These are phyloP conservation scores for Andrena minutula DNA, from an alignment of 2,888 invertebrate genomes.

Conservation along the genomic window DNA sequence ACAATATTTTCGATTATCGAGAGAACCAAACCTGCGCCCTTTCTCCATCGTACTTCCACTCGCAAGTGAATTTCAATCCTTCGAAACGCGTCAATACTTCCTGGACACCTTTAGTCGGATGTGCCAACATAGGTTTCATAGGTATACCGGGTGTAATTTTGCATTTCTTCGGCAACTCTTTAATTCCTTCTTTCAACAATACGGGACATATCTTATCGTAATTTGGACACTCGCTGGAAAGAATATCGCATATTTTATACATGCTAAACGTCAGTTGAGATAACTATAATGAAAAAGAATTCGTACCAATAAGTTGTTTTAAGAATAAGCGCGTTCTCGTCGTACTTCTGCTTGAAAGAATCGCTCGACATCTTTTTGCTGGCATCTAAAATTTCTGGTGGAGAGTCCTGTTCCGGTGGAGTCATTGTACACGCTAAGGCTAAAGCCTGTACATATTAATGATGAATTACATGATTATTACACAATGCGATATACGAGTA, in stretches of 20 bases:
- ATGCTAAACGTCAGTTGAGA: not conserved
- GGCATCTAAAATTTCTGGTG: slow-evolving; percentile 88
- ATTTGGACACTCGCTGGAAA: slow-evolving; percentile 95
- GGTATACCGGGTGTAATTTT: slow-evolving; percentile 96
- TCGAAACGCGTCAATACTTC: slow-evolving; percentile 94
- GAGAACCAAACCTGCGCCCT: slow-evolving; percentile 92
- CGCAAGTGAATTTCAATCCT: slow-evolving; percentile 96
- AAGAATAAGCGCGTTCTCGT: slow-evolving; percentile 90
- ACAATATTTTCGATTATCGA: not conserved
- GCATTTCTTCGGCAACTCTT: slow-evolving; percentile 91
- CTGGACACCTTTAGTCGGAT: slow-evolving; percentile 97
- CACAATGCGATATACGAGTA: not conserved
- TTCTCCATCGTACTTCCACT: slow-evolving; percentile 99
- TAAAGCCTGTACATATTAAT: slow-evolving; percentile 88
- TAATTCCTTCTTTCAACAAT: slow-evolving; percentile 91
- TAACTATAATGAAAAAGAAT: not conserved
- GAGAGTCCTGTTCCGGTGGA: slow-evolving; percentile 90
- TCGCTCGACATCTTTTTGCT: slow-evolving; percentile 89
- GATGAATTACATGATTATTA: slow-evolving; percentile 21
- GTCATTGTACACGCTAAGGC: slow-evolving; percentile 94
- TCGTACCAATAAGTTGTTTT: slow-evolving; percentile 96
- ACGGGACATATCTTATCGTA: slow-evolving; percentile 94
- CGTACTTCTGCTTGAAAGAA: slow-evolving; percentile 90
- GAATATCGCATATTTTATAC: slow-evolving; percentile 7
- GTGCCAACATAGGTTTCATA: slow-evolving; percentile 99